These are phyloP conservation scores for Macrosiphum euphorbiae DNA, from an alignment of 2,888 invertebrate genomes.

Conservation along the genomic window DNA sequence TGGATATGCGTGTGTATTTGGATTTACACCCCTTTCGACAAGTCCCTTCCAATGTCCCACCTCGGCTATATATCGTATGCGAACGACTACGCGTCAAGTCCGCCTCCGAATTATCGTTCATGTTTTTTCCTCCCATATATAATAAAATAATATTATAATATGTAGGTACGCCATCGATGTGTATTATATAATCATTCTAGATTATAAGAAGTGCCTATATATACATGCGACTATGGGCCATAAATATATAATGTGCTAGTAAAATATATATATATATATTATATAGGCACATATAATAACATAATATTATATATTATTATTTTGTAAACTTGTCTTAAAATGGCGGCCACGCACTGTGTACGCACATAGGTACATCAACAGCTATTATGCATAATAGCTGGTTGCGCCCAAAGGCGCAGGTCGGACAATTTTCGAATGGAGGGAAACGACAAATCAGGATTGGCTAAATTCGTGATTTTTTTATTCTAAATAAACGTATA, in stretches of 20 bases:
- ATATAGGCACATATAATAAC: too few relatives aligned
- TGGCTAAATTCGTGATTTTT: neutral
- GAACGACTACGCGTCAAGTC: neutral
- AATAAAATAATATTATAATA: neutral
- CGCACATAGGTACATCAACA: neutral
- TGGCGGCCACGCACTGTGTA: neutral
- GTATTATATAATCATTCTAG: neutral
- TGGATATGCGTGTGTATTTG: neutral
- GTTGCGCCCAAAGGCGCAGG: neutral
- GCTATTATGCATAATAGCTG: neutral
- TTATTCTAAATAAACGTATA: neutral
- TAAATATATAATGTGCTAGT: too few relatives aligned
- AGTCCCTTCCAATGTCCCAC: neutral
- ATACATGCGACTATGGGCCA: neutral
- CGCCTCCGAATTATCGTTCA: neutral
- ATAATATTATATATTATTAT: neutral
- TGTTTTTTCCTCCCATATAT: neutral
- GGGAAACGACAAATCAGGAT: neutral
- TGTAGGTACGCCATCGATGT: neutral
- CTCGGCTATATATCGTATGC: neutral
- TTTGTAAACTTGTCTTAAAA: neutral
- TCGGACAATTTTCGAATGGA: neutral
- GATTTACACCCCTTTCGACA: neutral
- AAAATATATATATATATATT: too few relatives aligned
- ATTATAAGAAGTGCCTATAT: neutral